A percentile compares a stretch with the other conserved stretches of the same genome.
These are phyloP conservation scores for Bombus consobrinus DNA, from an alignment of 1,140 invertebrate species.

Conservation along the genomic window DNA sequence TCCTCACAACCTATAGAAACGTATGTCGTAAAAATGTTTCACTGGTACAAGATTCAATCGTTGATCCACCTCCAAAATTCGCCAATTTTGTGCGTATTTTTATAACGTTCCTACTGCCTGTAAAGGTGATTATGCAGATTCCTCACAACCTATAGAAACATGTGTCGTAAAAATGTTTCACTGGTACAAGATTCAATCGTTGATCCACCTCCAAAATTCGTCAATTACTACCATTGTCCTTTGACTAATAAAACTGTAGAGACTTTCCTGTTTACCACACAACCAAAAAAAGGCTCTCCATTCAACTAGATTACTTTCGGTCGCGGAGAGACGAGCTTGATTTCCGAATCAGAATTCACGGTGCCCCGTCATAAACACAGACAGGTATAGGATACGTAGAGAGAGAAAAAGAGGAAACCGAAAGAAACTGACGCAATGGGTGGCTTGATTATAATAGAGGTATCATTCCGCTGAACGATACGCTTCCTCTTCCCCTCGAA, in stretches of 20 bases:
- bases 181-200: background rate
- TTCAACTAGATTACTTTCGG: background rate
- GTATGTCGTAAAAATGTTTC: background rate
- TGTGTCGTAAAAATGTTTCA: background rate
- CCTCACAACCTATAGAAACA: background rate
- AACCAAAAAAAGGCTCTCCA: background rate
- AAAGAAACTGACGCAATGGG: constrained; percentile 74
- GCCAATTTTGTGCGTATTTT: no score
- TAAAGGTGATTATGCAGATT: background rate
- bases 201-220: background rate
- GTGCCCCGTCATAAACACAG: background rate
- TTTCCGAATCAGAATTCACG: background rate
- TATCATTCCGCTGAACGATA: constrained; percentile 78
- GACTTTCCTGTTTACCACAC: background rate
- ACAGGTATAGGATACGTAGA: background rate
- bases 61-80: background rate
- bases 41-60: background rate
- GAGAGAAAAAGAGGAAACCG: constrained; percentile 10
- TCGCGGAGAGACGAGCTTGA: background rate
- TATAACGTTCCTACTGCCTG: no score
- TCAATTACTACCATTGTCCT: background rate
- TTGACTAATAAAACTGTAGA: background rate
- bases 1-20: background rate
- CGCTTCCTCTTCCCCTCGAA: constrained; percentile 72
- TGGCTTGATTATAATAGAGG: constrained; percentile 82